Base-by-base conservation (phyloP, 2,888 invertebrate species). In the Drosophila fungiperda region DNA sequence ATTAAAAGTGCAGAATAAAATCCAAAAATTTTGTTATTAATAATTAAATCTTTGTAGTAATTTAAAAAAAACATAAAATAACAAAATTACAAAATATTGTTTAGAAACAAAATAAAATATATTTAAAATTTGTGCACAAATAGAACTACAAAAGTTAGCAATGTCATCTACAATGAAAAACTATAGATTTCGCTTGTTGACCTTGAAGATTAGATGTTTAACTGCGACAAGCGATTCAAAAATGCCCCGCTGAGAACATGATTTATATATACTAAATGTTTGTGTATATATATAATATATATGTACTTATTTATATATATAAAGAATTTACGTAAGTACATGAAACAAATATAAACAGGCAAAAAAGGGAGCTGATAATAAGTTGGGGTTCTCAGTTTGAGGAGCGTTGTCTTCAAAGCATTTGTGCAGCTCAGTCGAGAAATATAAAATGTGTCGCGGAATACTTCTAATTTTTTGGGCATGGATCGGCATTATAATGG, bases 361-460 rank as follows among this genome's bases (percentile, higher is more conserved):
- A 33, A 67, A 67, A 53, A 23, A 48, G 29, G 29, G 36, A 53
- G 48, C 71, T 71, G 71, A 63, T 71, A 59, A 49, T 12, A 60
- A 26, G 11, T 38, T 55, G 55, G n/a, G n/a, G 9, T 20, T 49
- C 20, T 52, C 71, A 53, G 62, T 48, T 9, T n/a, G 45, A 49
- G 15, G 42, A 35, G 48, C 32, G 40, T 35, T 70, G 53, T 53
- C 57, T 35, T 48, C 32, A 40, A 52, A 23, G 20, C 48, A 40
- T 7, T 32, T 35, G 54, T 36, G n/a, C 2, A 26, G n/a, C 33
- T 36, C 36, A 38, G 33, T 9, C 17, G 26, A 11, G 38, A 26
- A 59, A 48, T 17, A 23, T 15, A 40, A 26, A 50, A 78, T 77
- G 77, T 52, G 26, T 57, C 55, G 55, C 6, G 45, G 53, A 23